Evolutionary conservation across 2,888 invertebrate genomes (phyloP).

Genomic region (Apodemia duryi): DNA sequence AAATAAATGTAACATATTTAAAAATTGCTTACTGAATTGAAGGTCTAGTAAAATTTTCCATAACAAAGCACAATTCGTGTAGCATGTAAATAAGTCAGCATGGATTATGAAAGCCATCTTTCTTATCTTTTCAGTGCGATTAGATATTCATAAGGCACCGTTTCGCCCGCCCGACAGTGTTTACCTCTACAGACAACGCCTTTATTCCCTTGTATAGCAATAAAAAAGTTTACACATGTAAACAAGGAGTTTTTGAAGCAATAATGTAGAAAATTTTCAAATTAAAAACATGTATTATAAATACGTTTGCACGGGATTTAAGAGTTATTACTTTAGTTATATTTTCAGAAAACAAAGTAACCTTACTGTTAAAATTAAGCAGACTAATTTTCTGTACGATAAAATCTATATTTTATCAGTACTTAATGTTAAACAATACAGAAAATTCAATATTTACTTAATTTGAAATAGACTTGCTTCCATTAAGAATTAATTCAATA

Average conservation of each 20-base stretch:
- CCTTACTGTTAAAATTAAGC: no score
- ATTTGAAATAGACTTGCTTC: no score
- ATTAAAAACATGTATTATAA: not conserved
- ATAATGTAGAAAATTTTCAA: not conserved
- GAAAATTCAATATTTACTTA: no score
- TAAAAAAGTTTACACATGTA: slow-evolving; percentile 41
- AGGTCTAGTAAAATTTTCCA: slow-evolving; percentile 30
- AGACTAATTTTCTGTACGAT: no score
- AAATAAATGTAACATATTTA: not conserved
- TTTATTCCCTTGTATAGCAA: slow-evolving; percentile 4
- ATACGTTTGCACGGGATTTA: no score
- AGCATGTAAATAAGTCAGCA: slow-evolving; percentile 58
- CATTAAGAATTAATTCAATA: no score
- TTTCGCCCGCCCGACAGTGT: slow-evolving; percentile 40
- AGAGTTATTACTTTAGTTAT: no score
- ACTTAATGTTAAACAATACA: no score
- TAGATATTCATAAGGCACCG: slow-evolving; percentile 66
- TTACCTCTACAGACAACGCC: slow-evolving; percentile 34
- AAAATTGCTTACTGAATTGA: slow-evolving; percentile 20
- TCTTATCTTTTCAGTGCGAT: slow-evolving; percentile 60
- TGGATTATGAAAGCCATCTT: slow-evolving; percentile 63
- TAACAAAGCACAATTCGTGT: slow-evolving; percentile 43
- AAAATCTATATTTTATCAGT: no score
- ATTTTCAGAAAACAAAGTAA: no score
- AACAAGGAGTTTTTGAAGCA: slow-evolving; percentile 37